These are phyloP conservation scores for Globicephala melas DNA, from an alignment of 2,113 vertebrate species.

Conservation along the genomic window DNA sequence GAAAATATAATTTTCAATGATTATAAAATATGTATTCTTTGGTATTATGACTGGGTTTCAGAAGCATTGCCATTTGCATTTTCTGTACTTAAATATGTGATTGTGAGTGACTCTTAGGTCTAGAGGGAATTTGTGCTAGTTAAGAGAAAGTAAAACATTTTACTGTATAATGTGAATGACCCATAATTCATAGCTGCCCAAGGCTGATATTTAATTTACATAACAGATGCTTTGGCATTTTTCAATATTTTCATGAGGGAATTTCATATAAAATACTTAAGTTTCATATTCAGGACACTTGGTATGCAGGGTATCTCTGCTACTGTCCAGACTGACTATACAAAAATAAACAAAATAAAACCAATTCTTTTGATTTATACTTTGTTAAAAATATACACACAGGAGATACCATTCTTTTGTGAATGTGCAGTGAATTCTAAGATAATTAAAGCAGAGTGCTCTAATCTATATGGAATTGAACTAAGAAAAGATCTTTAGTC, in stretches of 20 bases:
- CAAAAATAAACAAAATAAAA: conserved; percentile 63
- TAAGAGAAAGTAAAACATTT: conserved; percentile 66
- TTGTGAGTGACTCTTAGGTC: conserved; percentile 47
- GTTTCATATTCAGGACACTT: conserved; percentile 40
- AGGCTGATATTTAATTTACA: conserved; percentile 73
- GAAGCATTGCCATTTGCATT: conserved; percentile 41
- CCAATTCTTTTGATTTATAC: conserved; percentile 48
- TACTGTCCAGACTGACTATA: conserved; percentile 35
- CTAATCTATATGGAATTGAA: neutral
- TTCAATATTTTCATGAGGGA: conserved; percentile 56
- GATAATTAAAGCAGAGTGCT: neutral
- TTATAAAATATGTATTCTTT: neutral
- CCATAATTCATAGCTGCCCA: conserved; percentile 62
- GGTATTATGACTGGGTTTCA: neutral
- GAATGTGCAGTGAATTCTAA: conserved; percentile 33
- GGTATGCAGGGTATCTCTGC: neutral
- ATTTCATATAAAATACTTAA: conserved; percentile 31
- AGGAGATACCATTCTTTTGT: conserved; percentile 8
- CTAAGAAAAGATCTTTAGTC: conserved; percentile 38
- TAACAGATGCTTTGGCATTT: conserved; percentile 63
- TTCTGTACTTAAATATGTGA: conserved; percentile 51
- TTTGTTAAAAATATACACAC: conserved; percentile 34
- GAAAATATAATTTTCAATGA: conserved; percentile 48
- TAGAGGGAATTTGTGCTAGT: conserved; percentile 64
- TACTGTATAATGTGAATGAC: conserved; percentile 72